Evolutionary conservation across 2,113 vertebrate species (phyloP).

Genomic region (Osmerus mordax): DNA sequence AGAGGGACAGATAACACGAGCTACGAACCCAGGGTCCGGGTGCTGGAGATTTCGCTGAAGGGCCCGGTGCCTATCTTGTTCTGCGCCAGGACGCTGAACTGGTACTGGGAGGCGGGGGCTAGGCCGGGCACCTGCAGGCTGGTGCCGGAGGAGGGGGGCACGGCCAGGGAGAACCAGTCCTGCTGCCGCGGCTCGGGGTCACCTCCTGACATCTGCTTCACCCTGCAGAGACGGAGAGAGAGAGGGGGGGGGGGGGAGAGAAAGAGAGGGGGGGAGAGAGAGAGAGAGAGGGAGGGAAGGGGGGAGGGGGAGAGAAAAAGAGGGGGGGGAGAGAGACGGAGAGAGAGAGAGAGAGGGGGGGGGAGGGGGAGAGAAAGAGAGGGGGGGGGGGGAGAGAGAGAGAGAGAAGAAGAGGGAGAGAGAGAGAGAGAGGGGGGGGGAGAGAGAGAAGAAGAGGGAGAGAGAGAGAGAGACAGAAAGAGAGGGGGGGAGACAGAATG

Average conservation of each 20-base stretch:
- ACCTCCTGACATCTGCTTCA: constrained; percentile 59
- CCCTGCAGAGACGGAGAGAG: not conserved
- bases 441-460: not conserved
- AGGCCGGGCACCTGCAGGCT: constrained; percentile 79
- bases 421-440: not conserved
- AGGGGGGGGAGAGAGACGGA: too few relatives aligned
- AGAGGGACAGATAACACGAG: not conserved
- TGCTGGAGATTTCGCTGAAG: constrained; percentile 83
- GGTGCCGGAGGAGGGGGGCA: constrained; percentile 65
- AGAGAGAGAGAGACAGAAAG: too few relatives aligned
- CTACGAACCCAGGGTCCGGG: constrained; percentile 78
- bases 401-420: not conserved
- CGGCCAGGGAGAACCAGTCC: constrained; percentile 81
- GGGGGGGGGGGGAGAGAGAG: too few relatives aligned
- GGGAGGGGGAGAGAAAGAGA: too few relatives aligned
- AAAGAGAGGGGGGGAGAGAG: not conserved
- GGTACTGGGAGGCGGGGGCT: constrained; percentile 79
- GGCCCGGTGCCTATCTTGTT: constrained; percentile 90
- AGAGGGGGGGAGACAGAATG: not conserved
- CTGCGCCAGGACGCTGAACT: constrained; percentile 90
- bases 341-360: too few relatives aligned
- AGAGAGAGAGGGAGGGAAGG: not conserved
- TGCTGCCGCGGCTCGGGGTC: constrained; percentile 58
- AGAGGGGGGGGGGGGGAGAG: not conserved
- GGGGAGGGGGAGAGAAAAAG: too few relatives aligned